Percentiles rank a stretch among this genome's conserved stretches.
Evolutionary conservation across 2,888 invertebrate genomes (phyloP).

Genomic region (Exocentrus adspersus): DNA sequence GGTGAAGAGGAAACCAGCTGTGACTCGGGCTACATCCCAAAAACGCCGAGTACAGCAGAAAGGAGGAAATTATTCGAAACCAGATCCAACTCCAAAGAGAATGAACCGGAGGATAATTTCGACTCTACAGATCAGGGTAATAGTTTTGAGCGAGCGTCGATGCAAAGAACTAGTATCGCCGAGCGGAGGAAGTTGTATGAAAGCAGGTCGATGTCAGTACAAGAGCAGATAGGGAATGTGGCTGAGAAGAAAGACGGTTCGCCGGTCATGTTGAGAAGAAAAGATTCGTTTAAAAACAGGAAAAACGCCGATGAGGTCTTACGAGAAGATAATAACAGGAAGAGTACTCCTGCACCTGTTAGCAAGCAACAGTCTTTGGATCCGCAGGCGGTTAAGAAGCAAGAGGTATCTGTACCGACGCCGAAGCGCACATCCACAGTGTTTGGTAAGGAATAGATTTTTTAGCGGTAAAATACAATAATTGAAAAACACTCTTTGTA

Average conservation of each 20-base stretch:
- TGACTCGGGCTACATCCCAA: conserved; percentile 75
- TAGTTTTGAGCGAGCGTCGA: conserved; percentile 69
- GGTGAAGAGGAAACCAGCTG: conserved; percentile 72
- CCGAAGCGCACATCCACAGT: conserved; percentile 88
- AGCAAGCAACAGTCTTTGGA: conserved; percentile 66
- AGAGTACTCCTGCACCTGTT: conserved; percentile 63
- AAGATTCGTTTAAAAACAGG: conserved; percentile 75
- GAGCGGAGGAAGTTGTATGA: conserved; percentile 82
- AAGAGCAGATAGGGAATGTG: conserved; percentile 57
- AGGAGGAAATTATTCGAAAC: conserved; percentile 78
- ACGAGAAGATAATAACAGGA: conserved; percentile 63
- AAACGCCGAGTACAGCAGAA: conserved; percentile 83
- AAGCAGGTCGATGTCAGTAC: conserved; percentile 42
- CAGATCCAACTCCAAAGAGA: conserved; percentile 59
- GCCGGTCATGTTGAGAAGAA: conserved; percentile 77
- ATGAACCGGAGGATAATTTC: conserved; percentile 59
- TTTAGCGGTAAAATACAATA: too few relatives aligned
- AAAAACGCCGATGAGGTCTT: conserved; percentile 65
- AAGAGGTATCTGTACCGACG: conserved; percentile 67
- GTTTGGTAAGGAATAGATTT: conserved; percentile 69
- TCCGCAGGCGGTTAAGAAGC: conserved; percentile 60
- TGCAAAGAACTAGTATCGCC: conserved; percentile 78
- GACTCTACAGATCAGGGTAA: conserved; percentile 68
- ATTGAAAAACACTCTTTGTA: conserved; percentile 52
- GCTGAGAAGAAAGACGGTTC: conserved; percentile 74